These are phyloP conservation scores for Morone saxatilis DNA, from an alignment of 2,113 vertebrate species.

Conservation along the genomic window DNA sequence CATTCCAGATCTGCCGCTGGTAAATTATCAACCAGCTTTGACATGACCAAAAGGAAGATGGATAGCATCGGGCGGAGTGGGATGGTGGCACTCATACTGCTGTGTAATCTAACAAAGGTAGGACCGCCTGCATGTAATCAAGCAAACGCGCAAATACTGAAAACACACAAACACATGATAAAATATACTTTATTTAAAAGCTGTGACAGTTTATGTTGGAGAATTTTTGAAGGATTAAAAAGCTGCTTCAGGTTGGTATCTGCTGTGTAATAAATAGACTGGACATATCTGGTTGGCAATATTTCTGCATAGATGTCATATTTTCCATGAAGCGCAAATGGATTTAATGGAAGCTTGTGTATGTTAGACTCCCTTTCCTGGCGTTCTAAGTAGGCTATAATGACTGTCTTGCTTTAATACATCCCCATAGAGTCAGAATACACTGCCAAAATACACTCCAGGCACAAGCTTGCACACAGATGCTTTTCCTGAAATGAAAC, in stretches of 20 bases:
- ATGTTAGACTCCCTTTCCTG: conserved; percentile 28
- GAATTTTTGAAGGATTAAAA: background rate
- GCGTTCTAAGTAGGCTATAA: background rate
- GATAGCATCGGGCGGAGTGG: conserved; percentile 55
- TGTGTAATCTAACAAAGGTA: conserved; percentile 84
- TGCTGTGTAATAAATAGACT: conserved; percentile 1
- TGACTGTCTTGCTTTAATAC: conserved; percentile 23
- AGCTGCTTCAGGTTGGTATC: conserved; percentile 10
- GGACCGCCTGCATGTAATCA: conserved; percentile 41
- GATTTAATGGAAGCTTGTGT: conserved; percentile 42
- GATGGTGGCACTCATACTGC: conserved; percentile 77
- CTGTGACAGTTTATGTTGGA: background rate
- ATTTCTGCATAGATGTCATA: conserved; percentile 37
- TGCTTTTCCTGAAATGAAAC: background rate
- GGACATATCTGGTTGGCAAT: conserved; percentile 25
- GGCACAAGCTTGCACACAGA: conserved; percentile 6
- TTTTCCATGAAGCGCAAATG: conserved; percentile 33
- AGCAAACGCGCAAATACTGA: background rate
- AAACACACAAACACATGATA: background rate
- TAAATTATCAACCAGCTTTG: conserved; percentile 13
- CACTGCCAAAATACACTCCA: conserved; percentile 4
- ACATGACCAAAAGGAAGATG: conserved; percentile 79
- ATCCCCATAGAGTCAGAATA: background rate
- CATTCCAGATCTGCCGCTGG: conserved; percentile 69
- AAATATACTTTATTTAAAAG: no score